Conservation (phyloP, 2,113 vertebrate genomes). For the Hippocampus zosterae region DNA sequence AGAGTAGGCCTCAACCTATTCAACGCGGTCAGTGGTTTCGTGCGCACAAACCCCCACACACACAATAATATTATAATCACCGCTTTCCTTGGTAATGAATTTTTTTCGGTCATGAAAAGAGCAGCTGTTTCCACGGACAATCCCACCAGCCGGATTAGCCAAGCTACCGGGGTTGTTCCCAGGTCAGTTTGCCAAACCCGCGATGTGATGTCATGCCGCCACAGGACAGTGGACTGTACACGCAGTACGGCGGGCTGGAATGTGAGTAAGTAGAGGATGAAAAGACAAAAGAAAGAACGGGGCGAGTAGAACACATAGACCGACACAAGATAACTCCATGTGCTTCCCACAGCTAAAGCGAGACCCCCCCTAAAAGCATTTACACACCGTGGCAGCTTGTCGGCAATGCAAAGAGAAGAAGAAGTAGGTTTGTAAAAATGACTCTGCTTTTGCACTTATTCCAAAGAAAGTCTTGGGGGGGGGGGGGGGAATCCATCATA, state of each 20-base stretch:
- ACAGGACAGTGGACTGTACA: slow-evolving; percentile 41
- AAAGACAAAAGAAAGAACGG: slow-evolving; percentile 1
- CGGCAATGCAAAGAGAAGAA: no score
- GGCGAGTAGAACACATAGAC: slow-evolving; percentile 2
- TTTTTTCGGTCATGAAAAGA: slow-evolving; percentile 62
- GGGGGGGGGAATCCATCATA: no score
- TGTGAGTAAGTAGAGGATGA: slow-evolving; percentile 10
- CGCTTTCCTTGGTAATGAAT: slow-evolving; percentile 47
- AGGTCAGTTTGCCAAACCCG: slow-evolving; percentile 60
- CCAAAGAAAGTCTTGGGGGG: no score
- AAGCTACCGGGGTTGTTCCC: slow-evolving; percentile 26
- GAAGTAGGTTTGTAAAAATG: no score
- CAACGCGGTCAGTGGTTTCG: neutral
- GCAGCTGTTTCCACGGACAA: slow-evolving; percentile 55
- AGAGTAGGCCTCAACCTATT: neutral
- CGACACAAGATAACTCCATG: no score
- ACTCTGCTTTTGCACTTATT: no score
- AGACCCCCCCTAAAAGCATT: no score
- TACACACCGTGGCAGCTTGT: no score
- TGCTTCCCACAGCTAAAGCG: no score
- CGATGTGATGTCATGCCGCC: slow-evolving; percentile 46
- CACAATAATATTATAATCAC: slow-evolving; percentile 15
- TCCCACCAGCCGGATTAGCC: slow-evolving; percentile 52
- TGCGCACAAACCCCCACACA: neutral
- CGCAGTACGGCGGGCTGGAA: slow-evolving; percentile 24